Evolutionary conservation across 2,113 vertebrate genomes (phyloP).

Genomic region (Aldabrachelys gigantea): DNA sequence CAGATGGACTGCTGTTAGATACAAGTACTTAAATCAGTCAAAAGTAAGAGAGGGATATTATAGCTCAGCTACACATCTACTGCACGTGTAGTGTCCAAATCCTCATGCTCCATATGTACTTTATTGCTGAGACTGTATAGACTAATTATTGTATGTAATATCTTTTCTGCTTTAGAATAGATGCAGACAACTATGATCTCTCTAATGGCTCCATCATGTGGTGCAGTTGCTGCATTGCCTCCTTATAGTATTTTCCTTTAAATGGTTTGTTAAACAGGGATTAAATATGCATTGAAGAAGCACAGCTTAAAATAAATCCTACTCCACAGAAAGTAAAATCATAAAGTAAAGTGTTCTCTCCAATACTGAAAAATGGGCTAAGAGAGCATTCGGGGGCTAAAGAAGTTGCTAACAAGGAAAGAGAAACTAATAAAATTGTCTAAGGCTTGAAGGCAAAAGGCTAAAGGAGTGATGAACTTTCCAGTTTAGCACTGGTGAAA

Average conservation of each 20-base stretch:
- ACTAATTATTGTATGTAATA: background rate
- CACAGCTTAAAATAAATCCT: background rate
- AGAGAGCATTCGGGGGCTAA: background rate
- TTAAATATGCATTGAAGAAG: background rate
- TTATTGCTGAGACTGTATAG: background rate
- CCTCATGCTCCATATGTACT: background rate
- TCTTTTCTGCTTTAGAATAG: background rate
- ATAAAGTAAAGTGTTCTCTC: background rate
- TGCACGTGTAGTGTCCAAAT: background rate
- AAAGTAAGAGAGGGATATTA: background rate
- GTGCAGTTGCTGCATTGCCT: background rate
- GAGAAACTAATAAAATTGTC: background rate
- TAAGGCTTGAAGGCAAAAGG: background rate
- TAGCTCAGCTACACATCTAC: background rate
- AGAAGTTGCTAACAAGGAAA: background rate
- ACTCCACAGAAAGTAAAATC: background rate
- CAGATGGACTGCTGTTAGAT: background rate
- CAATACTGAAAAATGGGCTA: background rate
- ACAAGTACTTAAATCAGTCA: background rate
- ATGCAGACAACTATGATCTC: background rate
- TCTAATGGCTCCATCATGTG: background rate
- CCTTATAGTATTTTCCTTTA: background rate
- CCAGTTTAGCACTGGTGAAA: background rate
- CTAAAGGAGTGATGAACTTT: background rate
- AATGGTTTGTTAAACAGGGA: too few relatives aligned